A percentile compares a stretch with the other conserved stretches of the same genome.
Conservation (phyloP, 1,140 invertebrate species). For the Drosophila eugracilis region DNA sequence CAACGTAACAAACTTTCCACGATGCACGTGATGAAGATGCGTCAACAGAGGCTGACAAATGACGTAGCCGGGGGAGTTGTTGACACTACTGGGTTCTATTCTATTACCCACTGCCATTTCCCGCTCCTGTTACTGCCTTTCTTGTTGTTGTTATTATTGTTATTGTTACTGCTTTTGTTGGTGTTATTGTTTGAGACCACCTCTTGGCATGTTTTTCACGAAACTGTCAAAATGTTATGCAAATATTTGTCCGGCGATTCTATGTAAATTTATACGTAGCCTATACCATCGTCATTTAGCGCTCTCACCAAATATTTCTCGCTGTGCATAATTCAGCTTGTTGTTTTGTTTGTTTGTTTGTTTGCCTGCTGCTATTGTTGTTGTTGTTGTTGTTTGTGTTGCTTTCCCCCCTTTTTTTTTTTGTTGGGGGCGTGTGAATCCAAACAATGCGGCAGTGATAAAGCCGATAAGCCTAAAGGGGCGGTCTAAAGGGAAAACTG, state of each 20-base stretch:
- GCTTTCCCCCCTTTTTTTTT: constrained; percentile 22
- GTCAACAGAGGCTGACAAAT: constrained; percentile 46
- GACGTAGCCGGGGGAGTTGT: constrained; percentile 32
- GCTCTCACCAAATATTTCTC: constrained; percentile 43
- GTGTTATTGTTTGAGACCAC: constrained; percentile 60
- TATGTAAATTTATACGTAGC: constrained; percentile 67
- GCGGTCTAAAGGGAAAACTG: constrained; percentile 20
- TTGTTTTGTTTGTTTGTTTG: constrained; percentile 31
- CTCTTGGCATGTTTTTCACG: constrained; percentile 73
- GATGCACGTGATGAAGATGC: constrained; percentile 50
- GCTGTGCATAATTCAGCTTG: constrained; percentile 22
- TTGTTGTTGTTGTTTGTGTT: constrained; percentile 25
- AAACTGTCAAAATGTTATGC: constrained; percentile 80
- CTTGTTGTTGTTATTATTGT: not conserved
- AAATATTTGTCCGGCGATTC: constrained; percentile 70
- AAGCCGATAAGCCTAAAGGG: constrained; percentile 53
- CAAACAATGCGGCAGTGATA: constrained; percentile 79
- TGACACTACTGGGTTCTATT: constrained; percentile 25
- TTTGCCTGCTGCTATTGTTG: constrained; percentile 11
- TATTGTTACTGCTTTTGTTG: constrained; percentile 20
- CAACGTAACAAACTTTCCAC: constrained; percentile 67
- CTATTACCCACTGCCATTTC: constrained; percentile 22
- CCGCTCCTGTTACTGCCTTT: constrained; percentile 18
- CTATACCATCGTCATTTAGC: constrained; percentile 31
- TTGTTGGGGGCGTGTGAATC: constrained; percentile 72